Evolutionary conservation across 92 coral and sea anemone species (phyloP), one percentile per base, ranked within the genome.

Genomic region (Palythoa grandiflora): DNA sequence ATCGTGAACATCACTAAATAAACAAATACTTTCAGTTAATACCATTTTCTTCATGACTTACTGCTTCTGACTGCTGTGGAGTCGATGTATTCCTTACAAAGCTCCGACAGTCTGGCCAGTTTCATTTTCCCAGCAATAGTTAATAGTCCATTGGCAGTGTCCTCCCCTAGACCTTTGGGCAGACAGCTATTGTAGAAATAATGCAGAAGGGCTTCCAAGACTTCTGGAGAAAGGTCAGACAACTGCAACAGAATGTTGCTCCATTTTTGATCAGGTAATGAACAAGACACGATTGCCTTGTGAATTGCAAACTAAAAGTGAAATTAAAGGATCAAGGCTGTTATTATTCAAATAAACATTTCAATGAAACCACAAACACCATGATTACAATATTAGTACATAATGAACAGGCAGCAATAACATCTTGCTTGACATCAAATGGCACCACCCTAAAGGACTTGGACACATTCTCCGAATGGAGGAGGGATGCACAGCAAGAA

Each of bases 31-130:
- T 55, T 11, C 61, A 55, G 3, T 11, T 63, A 5, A 3, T n/a
- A 16, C 70, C 21, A 63, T 63, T 5, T 17, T 5, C 9, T 17
- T 17, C 21, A 63, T 17, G 28, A 70, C 86, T 81, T 71, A 81
- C 86, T 81, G 75, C 74, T 81, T 68, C 86, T 81, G 7, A 81
- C 75, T 47, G 86, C 86, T 66, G 75, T 81, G 11, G 86, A 50
- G 5, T 81, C 86, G 9, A 81, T 65, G 86, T 81, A 68, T 53
- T 81, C 86, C 48, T 81, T 51, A 50, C 86, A 81, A 20, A 81
- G 86, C 21, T 81, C 86, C 1, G n/a, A 61, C 60, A 81, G 40
- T 44, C 47, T 51, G 6, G 48, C 75, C 39, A 81, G 21, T 20
- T 68, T 51, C 86, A 81, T 81, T 54, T 9, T 81, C 59, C 39